Conservation (phyloP, 2,888 invertebrate genomes). For the Torymus auratus region DNA sequence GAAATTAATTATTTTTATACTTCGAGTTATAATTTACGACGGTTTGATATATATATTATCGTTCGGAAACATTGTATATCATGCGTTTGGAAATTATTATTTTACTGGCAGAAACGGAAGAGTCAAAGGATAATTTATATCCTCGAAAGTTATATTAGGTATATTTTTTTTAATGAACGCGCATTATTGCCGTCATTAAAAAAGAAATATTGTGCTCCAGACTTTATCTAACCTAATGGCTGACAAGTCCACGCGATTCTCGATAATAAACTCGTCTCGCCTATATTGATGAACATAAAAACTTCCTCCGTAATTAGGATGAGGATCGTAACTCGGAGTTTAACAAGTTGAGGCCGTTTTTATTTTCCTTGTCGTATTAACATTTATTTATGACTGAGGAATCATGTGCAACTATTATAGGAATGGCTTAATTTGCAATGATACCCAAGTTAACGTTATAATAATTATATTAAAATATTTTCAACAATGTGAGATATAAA, state of each 20-base stretch:
- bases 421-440: background rate
- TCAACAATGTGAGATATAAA: too few species aligned
- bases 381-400: conserved; percentile 28
- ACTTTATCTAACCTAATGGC: conserved; percentile 36
- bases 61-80: too few species aligned
- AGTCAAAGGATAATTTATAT: conserved; percentile 16
- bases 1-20: too few species aligned
- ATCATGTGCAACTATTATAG: background rate
- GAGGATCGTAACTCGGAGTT: conserved; percentile 45
- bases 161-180: conserved; percentile 33
- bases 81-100: too few species aligned
- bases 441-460: too few species aligned
- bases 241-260: conserved; percentile 23
- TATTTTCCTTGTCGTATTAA: conserved; percentile 10
- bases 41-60: too few species aligned
- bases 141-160: conserved; percentile 12
- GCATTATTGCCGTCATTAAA: conserved; percentile 44
- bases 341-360: conserved; percentile 27
- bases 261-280: conserved; percentile 45
- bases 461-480: too few species aligned
- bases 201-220: conserved; percentile 37
- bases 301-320: conserved; percentile 38
- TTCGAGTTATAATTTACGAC: too few species aligned
- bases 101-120: background rate
- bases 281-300: conserved; percentile 47